A percentile compares a stretch with the other conserved stretches of the same genome.
Conservation (phyloP, 2,113 vertebrate species). For the Stomatorhinus ivindoensis region DNA sequence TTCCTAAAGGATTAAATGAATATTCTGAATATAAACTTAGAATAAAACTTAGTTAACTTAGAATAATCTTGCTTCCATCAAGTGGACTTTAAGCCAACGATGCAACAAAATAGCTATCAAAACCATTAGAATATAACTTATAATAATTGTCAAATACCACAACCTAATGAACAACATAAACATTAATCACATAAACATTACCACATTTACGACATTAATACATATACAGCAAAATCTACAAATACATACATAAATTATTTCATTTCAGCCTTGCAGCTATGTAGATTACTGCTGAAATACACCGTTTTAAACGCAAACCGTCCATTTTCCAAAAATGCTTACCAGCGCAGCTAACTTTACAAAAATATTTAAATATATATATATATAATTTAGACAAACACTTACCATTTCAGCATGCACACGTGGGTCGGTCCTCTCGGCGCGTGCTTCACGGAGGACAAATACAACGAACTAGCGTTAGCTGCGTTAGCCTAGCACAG, state of each 20-base stretch:
- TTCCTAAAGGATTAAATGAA: background rate
- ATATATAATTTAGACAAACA: background rate
- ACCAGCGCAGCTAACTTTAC: background rate
- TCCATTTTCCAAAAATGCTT: background rate
- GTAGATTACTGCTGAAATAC: background rate
- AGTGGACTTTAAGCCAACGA: background rate
- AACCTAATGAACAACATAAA: background rate
- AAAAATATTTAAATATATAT: background rate
- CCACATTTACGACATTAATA: too few relatives aligned
- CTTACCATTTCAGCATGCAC: background rate
- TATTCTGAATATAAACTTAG: background rate
- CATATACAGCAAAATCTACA: background rate
- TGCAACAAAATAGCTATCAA: background rate
- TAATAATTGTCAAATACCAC: background rate
- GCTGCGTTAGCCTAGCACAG: background rate
- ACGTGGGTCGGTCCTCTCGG: constrained; percentile 54
- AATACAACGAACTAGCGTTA: background rate
- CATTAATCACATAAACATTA: background rate
- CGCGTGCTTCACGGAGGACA: constrained; percentile 70
- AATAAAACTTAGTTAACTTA: too few relatives aligned
- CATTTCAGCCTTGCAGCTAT: background rate
- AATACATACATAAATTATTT: background rate
- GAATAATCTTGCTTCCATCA: background rate
- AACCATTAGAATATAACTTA: background rate
- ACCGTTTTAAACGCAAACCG: background rate